These are phyloP conservation scores for Eristalis pertinax DNA, from an alignment of 2,888 invertebrate genomes.

Conservation along the genomic window DNA sequence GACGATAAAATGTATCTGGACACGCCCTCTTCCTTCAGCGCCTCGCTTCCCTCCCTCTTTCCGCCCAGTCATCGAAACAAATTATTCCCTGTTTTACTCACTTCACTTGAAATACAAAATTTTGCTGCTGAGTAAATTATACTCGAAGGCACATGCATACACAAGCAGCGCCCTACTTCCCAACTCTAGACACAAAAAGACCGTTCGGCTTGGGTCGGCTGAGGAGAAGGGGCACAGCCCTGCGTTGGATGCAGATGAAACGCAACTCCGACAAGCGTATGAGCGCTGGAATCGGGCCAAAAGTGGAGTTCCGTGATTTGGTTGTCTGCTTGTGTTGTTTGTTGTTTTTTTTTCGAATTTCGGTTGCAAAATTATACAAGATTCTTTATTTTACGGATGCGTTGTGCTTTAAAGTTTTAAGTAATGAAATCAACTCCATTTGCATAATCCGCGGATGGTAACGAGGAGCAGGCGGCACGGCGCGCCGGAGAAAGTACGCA, in stretches of 20 bases:
- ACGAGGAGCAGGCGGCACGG: not conserved
- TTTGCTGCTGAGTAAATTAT: not conserved
- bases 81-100: not conserved
- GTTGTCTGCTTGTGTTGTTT: constrained; percentile 16
- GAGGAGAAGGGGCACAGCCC: not conserved
- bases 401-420: not conserved
- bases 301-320: constrained; percentile 49
- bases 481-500: not conserved
- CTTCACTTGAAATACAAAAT: not conserved
- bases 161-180: not conserved
- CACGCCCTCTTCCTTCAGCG: not conserved
- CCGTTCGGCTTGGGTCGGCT: not conserved
- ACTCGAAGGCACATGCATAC: not conserved
- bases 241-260: constrained; percentile 22
- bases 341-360: constrained; percentile 4
- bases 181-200: not conserved
- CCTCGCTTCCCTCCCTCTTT: not conserved
- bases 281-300: constrained; percentile 52
- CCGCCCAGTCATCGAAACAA: not conserved
- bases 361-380: constrained; percentile 39
- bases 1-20: constrained; percentile 13
- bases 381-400: not conserved
- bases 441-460: not conserved
- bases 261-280: constrained; percentile 1
- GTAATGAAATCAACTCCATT: not conserved